These are phyloP conservation scores for Drosophila setifemur DNA, from an alignment of 1,140 invertebrate species.

Conservation along the genomic window DNA sequence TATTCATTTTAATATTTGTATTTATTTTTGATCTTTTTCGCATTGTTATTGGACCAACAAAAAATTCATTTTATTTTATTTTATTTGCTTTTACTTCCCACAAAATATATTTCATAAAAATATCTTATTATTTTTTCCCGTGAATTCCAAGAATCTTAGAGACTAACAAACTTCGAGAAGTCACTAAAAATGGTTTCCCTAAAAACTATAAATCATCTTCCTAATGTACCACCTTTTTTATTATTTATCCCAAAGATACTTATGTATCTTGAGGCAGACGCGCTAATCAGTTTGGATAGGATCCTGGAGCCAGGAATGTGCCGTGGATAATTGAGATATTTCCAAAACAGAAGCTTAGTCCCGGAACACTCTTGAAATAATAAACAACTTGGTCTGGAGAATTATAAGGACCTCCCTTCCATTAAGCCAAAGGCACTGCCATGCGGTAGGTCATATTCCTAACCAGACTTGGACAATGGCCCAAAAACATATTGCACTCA, in stretches of 20 bases:
- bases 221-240: background rate
- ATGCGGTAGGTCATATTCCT: constrained; percentile 43
- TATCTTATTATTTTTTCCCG: no score
- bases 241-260: constrained; percentile 4
- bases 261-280: background rate
- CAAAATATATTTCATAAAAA: no score
- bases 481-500: constrained; percentile 41
- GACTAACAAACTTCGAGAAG: no score
- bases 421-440: constrained; percentile 8
- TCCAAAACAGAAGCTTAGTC: constrained; percentile 50
- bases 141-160: no score
- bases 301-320: constrained; percentile 2
- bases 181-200: no score
- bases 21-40: no score
- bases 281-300: constrained; percentile 28
- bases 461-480: constrained; percentile 8
- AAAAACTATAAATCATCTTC: no score
- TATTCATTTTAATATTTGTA: no score
- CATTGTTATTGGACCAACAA: no score
- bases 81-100: no score
- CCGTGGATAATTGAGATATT: constrained; percentile 29
- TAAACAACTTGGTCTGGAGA: constrained; percentile 26
- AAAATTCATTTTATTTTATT: no score
- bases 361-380: constrained; percentile 14
- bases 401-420: background rate